Evolutionary conservation across 1,140 invertebrate species (phyloP).

Genomic region (Meloidogyne floridensis): DNA sequence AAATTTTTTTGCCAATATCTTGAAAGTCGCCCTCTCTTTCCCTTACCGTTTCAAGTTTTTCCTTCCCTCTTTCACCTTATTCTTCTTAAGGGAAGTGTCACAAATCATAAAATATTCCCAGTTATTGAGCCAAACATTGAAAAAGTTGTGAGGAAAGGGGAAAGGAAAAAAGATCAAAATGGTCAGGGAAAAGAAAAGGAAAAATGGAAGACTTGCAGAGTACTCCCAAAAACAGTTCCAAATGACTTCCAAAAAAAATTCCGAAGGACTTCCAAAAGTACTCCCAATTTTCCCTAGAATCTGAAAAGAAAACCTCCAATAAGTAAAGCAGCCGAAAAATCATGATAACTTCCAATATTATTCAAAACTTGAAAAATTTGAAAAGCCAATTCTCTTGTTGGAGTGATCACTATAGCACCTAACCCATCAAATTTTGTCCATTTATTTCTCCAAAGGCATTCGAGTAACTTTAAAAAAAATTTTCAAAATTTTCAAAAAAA

Average conservation of each 20-base stretch:
- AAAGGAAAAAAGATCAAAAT: neutral
- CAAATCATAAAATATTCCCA: no score
- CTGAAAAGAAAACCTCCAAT: conserved; percentile 74
- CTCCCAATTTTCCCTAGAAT: no score
- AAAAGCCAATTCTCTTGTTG: conserved; percentile 91
- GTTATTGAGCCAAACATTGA: no score
- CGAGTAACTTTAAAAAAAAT: conserved; percentile 68
- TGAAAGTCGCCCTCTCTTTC: conserved; percentile 25
- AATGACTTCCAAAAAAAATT: no score
- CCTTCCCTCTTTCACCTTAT: no score
- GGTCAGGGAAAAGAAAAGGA: no score
- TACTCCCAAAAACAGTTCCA: no score
- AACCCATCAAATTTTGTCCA: conserved; percentile 87
- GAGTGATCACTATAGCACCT: conserved; percentile 91
- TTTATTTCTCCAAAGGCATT: conserved; percentile 75
- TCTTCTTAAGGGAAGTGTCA: no score
- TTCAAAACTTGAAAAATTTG: conserved; percentile 93
- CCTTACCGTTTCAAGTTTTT: no score
- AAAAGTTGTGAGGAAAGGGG: no score
- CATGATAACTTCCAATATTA: conserved; percentile 84
- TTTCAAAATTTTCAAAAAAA: conserved; percentile 26
- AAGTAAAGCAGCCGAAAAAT: conserved; percentile 89
- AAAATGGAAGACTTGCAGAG: no score
- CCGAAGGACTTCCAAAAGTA: no score
- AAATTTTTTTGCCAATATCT: neutral